These are phyloP conservation scores for Trichopoda pennipes DNA, from an alignment of 2,888 invertebrate genomes.

Conservation along the genomic window DNA sequence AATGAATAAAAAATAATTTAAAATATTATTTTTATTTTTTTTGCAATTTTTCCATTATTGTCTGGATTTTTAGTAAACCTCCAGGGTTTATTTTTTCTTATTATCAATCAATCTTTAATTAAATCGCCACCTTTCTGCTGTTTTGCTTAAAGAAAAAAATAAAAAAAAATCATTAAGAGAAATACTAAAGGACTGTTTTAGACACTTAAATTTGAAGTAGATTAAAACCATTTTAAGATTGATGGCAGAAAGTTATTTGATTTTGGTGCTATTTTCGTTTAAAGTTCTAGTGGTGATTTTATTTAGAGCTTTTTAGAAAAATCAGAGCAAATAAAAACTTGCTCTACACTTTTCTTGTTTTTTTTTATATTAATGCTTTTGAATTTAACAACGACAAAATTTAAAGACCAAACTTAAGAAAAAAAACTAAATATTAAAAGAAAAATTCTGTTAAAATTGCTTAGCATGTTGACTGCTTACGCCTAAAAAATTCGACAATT, in stretches of 20 bases:
- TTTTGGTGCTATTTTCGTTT: not conserved
- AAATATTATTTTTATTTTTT: not conserved
- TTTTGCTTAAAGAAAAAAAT: slow-evolving; percentile 8
- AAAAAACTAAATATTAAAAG: not conserved
- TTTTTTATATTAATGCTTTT: not conserved
- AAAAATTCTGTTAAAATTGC: not conserved
- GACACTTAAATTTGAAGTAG: slow-evolving; percentile 31
- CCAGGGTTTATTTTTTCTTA: slow-evolving; percentile 4
- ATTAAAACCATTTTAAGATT: slow-evolving; percentile 44
- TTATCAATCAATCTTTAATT: slow-evolving; percentile 54
- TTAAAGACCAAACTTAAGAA: not conserved
- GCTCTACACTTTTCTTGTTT: not conserved
- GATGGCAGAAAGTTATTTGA: not conserved
- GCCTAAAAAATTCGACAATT: too few species aligned
- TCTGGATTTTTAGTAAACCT: slow-evolving; percentile 15
- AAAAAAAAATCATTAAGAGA: not conserved
- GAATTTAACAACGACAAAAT: not conserved
- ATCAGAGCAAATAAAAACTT: slow-evolving; percentile 1
- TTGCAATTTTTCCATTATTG: slow-evolving; percentile 25
- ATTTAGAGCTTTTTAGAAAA: slow-evolving; percentile 18
- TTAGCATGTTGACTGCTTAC: too few species aligned
- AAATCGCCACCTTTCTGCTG: slow-evolving; percentile 28
- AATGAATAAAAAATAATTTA: not conserved
- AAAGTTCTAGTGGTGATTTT: slow-evolving; percentile 24
- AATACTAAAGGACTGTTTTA: not conserved